Evolutionary conservation across 2,888 invertebrate species (phyloP), one percentile per base, ranked within the genome.

Genomic region (Ctenicera cuprea): DNA sequence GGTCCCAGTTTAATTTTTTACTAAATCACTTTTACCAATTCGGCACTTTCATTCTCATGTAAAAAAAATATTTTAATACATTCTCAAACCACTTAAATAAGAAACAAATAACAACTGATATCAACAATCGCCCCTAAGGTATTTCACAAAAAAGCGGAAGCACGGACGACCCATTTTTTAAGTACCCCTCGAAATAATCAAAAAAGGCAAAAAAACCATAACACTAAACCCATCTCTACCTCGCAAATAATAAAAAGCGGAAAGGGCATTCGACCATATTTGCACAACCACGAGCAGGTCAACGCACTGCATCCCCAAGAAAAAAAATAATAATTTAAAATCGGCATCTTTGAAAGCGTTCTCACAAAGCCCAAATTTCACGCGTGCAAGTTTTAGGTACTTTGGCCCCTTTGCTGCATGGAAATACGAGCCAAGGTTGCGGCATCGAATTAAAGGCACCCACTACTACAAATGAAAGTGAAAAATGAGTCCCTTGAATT

Each of bases 241-340:
- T 68, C 54, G 16, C 71, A 59, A 61, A 65, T 67, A 71, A 63
- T 52, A 71, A 72, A 62, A 70, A 65, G 62, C 45, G 63, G 66
- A 76, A 72, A 76, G 70, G 75, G 75, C 73, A 70, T 71, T 73
- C 68, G 59, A 71, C 67, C 65, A 59, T 77, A 75, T 77, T 77
- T 77, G 71, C 77, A 73, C 75, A 77, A 73, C 70, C 52, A 65
- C 65, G 30, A 67, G 45, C 38, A 71, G 77, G 75, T 77, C 77
- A 77, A 75, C 64, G 76, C 54, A 50, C 74, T 66, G 41, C 59
- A 68, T 69, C 72, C 68, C 61, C 70, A 76, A 73, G 73, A 72
- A 76, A 75, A 76, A 75, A 73, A 75, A 74, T 66, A 73, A 76
- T 76, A 75, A 77, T 75, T 75, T 75, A 77, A 77, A 70, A 77